Evolutionary conservation across 2,797 vertebrate genomes (phyloP).

Genomic region (Siniperca obscura): DNA sequence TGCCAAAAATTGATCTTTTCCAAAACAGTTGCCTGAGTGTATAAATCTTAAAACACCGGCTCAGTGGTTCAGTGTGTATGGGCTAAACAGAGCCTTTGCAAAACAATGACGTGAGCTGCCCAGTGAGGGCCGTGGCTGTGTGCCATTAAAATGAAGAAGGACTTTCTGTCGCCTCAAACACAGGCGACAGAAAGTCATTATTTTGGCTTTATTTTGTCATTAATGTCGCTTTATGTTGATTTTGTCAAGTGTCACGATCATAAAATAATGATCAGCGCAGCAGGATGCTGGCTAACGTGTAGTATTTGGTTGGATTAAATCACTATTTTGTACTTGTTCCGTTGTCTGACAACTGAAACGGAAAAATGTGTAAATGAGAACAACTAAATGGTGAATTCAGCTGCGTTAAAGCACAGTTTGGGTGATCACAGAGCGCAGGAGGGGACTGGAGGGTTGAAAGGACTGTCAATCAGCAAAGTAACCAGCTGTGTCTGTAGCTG

Average conservation of each 20-base stretch:
- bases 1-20: neutral
- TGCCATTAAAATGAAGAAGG: no score
- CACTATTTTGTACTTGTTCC: neutral
- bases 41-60: neutral
- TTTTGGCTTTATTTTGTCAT: no score
- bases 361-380: no score
- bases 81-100: neutral
- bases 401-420: no score
- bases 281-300: neutral
- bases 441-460: no score
- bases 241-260: neutral
- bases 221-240: neutral
- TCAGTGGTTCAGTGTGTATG: neutral
- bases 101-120: neutral
- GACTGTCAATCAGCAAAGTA: no score
- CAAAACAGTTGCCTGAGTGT: neutral
- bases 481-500: no score
- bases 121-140: neutral
- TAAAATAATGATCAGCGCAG: neutral
- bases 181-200: no score
- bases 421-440: no score
- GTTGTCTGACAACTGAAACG: neutral
- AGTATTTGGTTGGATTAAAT: neutral
- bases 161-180: no score
- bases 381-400: no score